Percentiles rank a stretch among this genome's conserved stretches.
These are phyloP conservation scores for Drosophila koepferae DNA, from an alignment of 2,888 invertebrate species.

Conservation along the genomic window DNA sequence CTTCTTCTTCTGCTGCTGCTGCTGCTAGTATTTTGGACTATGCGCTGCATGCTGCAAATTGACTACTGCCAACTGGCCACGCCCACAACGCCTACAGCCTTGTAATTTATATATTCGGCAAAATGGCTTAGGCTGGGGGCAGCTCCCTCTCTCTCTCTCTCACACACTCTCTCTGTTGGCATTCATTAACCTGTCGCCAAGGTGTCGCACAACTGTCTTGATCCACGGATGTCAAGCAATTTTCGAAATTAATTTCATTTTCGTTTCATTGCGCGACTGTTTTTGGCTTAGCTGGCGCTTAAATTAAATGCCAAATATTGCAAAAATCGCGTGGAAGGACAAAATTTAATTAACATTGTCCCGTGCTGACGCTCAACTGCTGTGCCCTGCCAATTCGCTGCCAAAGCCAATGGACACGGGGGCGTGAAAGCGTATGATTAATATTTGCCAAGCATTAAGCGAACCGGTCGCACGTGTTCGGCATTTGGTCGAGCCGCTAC, in stretches of 20 bases:
- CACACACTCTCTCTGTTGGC: conserved; percentile 6
- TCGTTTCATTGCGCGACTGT: conserved; percentile 42
- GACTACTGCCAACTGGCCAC: conserved; percentile 24
- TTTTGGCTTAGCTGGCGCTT: conserved; percentile 41
- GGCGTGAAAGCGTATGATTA: conserved; percentile 66
- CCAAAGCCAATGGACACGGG: conserved; percentile 7
- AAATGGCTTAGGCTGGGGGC: neutral
- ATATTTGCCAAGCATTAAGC: conserved; percentile 50
- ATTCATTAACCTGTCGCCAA: conserved; percentile 60
- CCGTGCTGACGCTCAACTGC: conserved; percentile 19
- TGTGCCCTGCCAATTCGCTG: conserved; percentile 13
- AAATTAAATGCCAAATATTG: conserved; percentile 65
- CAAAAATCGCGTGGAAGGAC: conserved; percentile 42
- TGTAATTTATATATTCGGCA: conserved; percentile 39
- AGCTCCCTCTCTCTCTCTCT: too few species aligned
- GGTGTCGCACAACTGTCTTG: conserved; percentile 42
- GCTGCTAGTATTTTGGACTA: neutral
- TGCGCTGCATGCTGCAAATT: conserved; percentile 41
- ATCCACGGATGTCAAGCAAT: conserved; percentile 60
- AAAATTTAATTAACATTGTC: conserved; percentile 64
- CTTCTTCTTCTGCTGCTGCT: neutral
- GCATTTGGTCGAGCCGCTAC: conserved; percentile 42
- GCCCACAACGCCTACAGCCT: conserved; percentile 15
- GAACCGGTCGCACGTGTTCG: conserved; percentile 62
- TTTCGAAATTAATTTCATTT: conserved; percentile 70